These are phyloP conservation scores for Amphimallon solstitiale DNA, from an alignment of 2,888 invertebrate genomes.

Conservation along the genomic window DNA sequence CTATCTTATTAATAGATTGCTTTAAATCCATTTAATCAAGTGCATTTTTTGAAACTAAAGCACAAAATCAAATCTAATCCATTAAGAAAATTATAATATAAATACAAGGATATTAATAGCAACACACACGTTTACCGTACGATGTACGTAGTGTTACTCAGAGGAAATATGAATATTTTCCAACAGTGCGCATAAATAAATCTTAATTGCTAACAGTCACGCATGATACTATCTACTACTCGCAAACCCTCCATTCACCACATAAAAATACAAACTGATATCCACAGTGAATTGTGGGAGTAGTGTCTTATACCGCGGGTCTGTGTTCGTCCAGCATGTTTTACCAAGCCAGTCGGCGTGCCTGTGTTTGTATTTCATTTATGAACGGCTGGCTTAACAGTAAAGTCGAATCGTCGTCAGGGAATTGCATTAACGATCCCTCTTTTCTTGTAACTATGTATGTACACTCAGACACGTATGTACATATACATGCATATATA, in stretches of 20 bases:
- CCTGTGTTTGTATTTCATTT: conserved; percentile 14
- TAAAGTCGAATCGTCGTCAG: background rate
- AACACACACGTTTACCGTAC: no score
- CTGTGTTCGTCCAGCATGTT: background rate
- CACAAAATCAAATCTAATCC: no score
- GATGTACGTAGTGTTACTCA: background rate
- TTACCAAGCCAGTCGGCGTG: background rate
- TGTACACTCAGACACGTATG: no score
- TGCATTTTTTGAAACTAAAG: no score
- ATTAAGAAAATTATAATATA: no score
- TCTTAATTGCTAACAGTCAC: background rate
- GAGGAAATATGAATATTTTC: background rate
- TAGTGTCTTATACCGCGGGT: background rate
- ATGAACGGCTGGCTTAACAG: conserved; percentile 16
- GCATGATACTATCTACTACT: background rate
- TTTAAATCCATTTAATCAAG: no score
- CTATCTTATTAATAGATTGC: no score
- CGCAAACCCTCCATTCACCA: background rate
- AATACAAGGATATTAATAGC: no score
- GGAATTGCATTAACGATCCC: no score
- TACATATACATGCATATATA: no score
- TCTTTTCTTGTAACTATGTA: no score
- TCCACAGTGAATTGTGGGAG: background rate
- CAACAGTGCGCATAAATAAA: background rate
- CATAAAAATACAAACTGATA: background rate